These are phyloP conservation scores for Fukomys damarensis DNA, from an alignment of 2,113 vertebrate species.

Conservation along the genomic window DNA sequence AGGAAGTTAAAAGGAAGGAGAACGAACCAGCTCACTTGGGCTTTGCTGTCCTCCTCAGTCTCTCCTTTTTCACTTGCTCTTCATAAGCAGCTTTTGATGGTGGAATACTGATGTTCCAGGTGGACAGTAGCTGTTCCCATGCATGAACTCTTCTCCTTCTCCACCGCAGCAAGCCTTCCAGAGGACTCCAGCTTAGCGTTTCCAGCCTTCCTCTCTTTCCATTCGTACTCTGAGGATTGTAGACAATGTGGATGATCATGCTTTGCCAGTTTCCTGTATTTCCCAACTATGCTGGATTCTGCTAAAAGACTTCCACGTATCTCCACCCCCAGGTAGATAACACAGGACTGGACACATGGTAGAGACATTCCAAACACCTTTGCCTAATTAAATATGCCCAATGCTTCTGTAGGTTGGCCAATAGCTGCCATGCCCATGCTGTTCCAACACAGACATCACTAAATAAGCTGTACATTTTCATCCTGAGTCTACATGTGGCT, in stretches of 20 bases:
- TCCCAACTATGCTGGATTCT: not conserved
- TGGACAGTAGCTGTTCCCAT: not conserved
- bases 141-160: not conserved
- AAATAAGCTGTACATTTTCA: not conserved
- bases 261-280: not conserved
- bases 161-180: not conserved
- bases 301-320: not conserved
- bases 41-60: not conserved
- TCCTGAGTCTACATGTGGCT: not conserved
- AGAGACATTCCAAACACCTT: not conserved
- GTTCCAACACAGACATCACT: not conserved
- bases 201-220: not conserved
- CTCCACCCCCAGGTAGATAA: not conserved
- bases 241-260: not conserved
- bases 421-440: not conserved
- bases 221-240: not conserved
- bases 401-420: not conserved
- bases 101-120: not conserved
- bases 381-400: not conserved
- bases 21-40: not conserved
- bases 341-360: not conserved
- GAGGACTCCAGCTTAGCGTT: not conserved
- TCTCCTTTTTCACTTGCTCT: not conserved
- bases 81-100: conserved; percentile 12
- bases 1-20: conserved; percentile 65